Base-by-base conservation (phyloP, 2,888 invertebrate species). In the Sphaeridia pumilis region DNA sequence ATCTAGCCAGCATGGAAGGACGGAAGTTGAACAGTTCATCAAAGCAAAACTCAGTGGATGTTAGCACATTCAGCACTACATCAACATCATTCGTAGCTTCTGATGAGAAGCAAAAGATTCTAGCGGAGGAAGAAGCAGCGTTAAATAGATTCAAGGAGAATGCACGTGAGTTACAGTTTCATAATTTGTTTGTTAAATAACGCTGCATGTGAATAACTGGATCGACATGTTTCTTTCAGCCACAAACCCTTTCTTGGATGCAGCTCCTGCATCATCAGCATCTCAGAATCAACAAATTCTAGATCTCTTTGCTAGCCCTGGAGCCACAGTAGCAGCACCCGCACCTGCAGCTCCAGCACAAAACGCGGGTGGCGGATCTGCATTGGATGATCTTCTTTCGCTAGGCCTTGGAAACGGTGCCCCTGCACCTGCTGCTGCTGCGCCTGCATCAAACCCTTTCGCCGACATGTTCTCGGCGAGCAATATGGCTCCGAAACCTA, bases 111-210 rank as follows among this genome's bases (percentile, higher is more conserved):
- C 82, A 85, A 67, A 85, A 88, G 71, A 87, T 84, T 35, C 73
- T 98, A 56, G 94, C 94, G 26, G 94, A 97, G 69, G 97, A 98
- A 70, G 93, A 94, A 71, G 90, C 90, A 25, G 87, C 87, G 52
- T 84, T 97, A 79, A 92, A 87, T 72, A 87, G 89, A 72, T 87
- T 92, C 71, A 94, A 93, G 83, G 94, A 89, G 34, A 58, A 61
- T 52, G 53, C 53, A 31, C 48, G 47, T 47, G 35, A 10, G 24
- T 38, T 21, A 17, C 36, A 7, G 24, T 25, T n/a, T n/a, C n/a
- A n/a, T n/a, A n/a, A n/a, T n/a, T n/a, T n/a, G n/a, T n/a, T n/a
- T n/a, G n/a, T n/a, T n/a, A n/a, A n/a, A n/a, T n/a, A n/a, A n/a
- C n/a, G n/a, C n/a, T n/a, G n/a, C n/a, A 34, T 14, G 10, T 34